Evolutionary conservation across 2,797 vertebrate species (phyloP), one percentile per base, ranked within the genome.

Genomic region (Cossypha caffra): DNA sequence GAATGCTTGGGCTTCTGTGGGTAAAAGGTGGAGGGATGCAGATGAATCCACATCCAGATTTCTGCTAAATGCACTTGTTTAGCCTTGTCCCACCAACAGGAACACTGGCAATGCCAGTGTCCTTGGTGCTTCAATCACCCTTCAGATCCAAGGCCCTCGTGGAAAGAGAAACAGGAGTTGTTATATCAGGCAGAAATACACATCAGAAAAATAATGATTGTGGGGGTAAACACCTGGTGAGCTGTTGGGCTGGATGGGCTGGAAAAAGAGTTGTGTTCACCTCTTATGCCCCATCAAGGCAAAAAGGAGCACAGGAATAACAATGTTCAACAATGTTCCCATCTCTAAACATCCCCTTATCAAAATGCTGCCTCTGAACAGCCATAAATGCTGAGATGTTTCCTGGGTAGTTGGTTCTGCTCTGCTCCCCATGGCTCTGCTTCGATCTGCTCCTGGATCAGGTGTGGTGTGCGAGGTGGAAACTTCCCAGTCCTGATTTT

Each of bases 381-480:
- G 20, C 48, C 2, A 0, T 7, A 43, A 83, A 54, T 21, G 23
- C n/a, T 10, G 43, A n/a, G 31, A 16, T 20, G 4, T 23, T 37
- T 67, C 17, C 74, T 5, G 8, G 5, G 6, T 5, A 6, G 16
- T 0, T 47, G 25, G 23, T 20, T 48, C 26, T 40, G 88, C 54
- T n/a, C 15, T 14, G 19, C 16, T 68, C n/a, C 25, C 62, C 21
- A 0, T n/a, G 42, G 73, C 15, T 31, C 9, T 13, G 1, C 43
- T 79, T 43, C 35, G 48, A 50, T n/a, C 38, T 29, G 24, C 35
- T 63, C 13, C 47, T 72, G 69, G 15, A 4, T 16, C 17, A 37
- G 35, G 7, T 0, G 1, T 26, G 12, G 5, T 66, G 19, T 8
- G 0, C 57, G 28, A 35, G 42, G 10, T 45, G 26, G 7, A 4